These are phyloP conservation scores for Chaunax sp. DNA, from an alignment of 2,797 vertebrate species.

Conservation along the genomic window DNA sequence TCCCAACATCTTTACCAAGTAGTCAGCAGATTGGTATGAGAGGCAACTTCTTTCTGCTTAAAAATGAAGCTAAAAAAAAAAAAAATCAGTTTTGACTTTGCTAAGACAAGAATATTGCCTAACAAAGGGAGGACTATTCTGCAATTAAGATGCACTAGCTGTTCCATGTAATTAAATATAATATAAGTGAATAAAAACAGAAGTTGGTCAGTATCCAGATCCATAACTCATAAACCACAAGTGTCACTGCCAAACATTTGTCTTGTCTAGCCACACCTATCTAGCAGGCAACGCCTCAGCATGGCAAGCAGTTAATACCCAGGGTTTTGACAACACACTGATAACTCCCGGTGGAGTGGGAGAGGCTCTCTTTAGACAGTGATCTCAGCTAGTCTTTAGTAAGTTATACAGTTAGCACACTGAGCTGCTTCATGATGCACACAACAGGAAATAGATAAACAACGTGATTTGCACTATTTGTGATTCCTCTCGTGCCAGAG, in stretches of 20 bases:
- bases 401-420: slow-evolving; percentile 33
- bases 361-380: slow-evolving; percentile 60
- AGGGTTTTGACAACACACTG: slow-evolving; percentile 46
- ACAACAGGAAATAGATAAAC: slow-evolving; percentile 53
- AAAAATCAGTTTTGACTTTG: not conserved
- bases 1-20: slow-evolving; percentile 46
- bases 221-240: slow-evolving; percentile 16
- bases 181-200: too few relatives aligned
- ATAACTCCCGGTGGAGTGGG: slow-evolving; percentile 65
- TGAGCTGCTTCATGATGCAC: slow-evolving; percentile 45
- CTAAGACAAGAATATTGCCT: not conserved
- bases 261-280: slow-evolving; percentile 40
- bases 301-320: slow-evolving; percentile 44
- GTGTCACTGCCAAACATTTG: slow-evolving; percentile 21
- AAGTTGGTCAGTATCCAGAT: slow-evolving; percentile 1
- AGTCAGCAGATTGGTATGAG: slow-evolving; percentile 42
- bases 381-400: slow-evolving; percentile 57
- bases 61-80: not conserved
- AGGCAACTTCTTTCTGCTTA: slow-evolving; percentile 7
- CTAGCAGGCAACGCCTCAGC: slow-evolving; percentile 37
- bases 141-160: not conserved
- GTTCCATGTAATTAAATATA: not conserved
- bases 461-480: slow-evolving; percentile 51
- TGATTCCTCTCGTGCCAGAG: slow-evolving; percentile 74
- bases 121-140: not conserved